These are phyloP conservation scores for Apus apus DNA, from an alignment of 2,113 vertebrate species.

Conservation along the genomic window DNA sequence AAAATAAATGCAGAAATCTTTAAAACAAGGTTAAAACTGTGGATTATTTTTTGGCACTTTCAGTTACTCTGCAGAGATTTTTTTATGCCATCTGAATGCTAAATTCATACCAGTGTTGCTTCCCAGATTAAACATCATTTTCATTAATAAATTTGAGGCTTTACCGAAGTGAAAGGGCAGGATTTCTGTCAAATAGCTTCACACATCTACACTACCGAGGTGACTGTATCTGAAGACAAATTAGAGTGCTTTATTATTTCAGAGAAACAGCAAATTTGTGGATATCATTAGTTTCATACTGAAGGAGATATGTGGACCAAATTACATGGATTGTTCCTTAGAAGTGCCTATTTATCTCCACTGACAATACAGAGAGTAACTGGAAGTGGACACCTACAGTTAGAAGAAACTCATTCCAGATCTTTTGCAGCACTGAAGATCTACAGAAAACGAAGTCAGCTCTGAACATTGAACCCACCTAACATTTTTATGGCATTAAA, in stretches of 20 bases:
- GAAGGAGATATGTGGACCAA: neutral
- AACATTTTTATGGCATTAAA: neutral
- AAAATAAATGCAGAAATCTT: neutral
- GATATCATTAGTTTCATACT: neutral
- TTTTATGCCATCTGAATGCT: neutral
- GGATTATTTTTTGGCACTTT: neutral
- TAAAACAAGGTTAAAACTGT: neutral
- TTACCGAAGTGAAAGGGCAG: neutral
- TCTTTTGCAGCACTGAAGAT: neutral
- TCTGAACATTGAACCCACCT: neutral
- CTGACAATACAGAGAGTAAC: neutral
- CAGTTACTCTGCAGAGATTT: neutral
- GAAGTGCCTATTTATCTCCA: neutral
- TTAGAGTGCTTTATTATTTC: neutral
- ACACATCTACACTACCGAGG: neutral
- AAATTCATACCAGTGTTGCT: neutral
- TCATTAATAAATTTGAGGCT: neutral
- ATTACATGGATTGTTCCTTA: neutral
- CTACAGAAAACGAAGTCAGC: neutral
- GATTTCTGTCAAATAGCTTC: neutral
- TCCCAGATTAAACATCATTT: neutral
- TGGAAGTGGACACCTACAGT: neutral
- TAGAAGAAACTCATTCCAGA: neutral
- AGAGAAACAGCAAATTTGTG: neutral
- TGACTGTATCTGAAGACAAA: neutral